Evolutionary conservation across 2,888 invertebrate genomes (phyloP).

Genomic region (Andrena bucephala): DNA sequence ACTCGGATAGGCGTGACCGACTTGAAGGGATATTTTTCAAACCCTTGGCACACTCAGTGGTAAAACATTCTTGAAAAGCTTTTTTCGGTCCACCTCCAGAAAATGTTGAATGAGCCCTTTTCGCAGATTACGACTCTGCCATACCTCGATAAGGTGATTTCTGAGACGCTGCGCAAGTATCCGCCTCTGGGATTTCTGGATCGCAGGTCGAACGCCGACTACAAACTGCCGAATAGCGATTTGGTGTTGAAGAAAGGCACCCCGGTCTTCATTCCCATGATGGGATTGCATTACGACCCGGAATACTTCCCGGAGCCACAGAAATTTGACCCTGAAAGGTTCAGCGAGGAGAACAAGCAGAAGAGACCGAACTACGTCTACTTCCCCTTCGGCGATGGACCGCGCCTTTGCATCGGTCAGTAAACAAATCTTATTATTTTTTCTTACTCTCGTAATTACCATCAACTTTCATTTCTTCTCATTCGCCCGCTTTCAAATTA

Average conservation of each 20-base stretch:
- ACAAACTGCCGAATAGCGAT: conserved; percentile 75
- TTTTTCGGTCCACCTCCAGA: neutral
- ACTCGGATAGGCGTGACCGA: no score
- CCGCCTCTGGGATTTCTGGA: conserved; percentile 80
- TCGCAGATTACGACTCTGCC: conserved; percentile 57
- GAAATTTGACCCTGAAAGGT: conserved; percentile 84
- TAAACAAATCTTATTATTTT: neutral
- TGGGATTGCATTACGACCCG: conserved; percentile 82
- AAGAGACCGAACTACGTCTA: conserved; percentile 74
- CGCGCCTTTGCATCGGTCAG: conserved; percentile 81
- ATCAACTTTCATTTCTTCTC: neutral
- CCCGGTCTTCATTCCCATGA: conserved; percentile 79
- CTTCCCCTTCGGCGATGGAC: conserved; percentile 83
- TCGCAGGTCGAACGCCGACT: conserved; percentile 72
- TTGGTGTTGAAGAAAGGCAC: conserved; percentile 79
- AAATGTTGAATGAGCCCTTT: neutral
- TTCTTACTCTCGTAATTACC: neutral
- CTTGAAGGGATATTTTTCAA: no score
- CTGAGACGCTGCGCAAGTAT: conserved; percentile 84
- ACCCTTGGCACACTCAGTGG: no score
- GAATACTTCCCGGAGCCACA: conserved; percentile 82
- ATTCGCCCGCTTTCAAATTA: neutral
- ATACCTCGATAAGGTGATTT: conserved; percentile 77
- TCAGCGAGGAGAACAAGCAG: conserved; percentile 80
- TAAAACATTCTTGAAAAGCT: no score